phyloP scores from a whole-genome alignment of 2,113 vertebrate species.

The Holacanthus passer region DNA sequence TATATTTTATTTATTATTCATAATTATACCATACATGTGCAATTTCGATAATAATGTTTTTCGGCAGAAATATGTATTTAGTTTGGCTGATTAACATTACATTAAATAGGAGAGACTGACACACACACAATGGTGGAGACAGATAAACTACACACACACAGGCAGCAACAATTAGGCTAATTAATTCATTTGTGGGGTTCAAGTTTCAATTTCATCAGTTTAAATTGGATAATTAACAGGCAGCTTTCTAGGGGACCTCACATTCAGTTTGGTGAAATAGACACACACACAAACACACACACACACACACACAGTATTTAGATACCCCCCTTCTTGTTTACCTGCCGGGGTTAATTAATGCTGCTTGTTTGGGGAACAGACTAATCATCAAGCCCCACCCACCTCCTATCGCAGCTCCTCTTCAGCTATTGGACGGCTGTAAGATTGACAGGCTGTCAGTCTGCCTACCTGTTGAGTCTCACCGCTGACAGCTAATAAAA shows the following conservation, averaged over 20 bases:
- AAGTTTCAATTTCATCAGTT: constrained; percentile 80
- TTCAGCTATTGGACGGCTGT: constrained; percentile 5
- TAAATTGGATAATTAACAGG: constrained; percentile 83
- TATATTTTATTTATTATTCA: background rate
- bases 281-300: constrained; percentile 17
- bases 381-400: constrained; percentile 44
- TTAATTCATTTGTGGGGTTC: constrained; percentile 80
- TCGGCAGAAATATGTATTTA: constrained; percentile 25
- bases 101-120: constrained; percentile 20
- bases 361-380: constrained; percentile 30
- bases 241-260: constrained; percentile 68
- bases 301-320: constrained; percentile 25
- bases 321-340: constrained; percentile 40
- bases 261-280: constrained; percentile 47
- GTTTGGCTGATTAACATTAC: constrained; percentile 34
- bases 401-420: background rate
- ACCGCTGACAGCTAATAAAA: background rate
- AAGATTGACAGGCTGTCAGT: constrained; percentile 17
- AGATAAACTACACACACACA: constrained; percentile 13
- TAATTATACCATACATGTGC: background rate
- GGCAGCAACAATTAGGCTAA: constrained; percentile 70
- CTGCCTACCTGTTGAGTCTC: background rate
- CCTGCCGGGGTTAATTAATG: constrained; percentile 59
- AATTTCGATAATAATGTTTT: background rate
- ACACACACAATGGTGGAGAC: background rate